These are phyloP conservation scores for Malurus splendens DNA, from an alignment of 2,797 vertebrate genomes.

Conservation along the genomic window DNA sequence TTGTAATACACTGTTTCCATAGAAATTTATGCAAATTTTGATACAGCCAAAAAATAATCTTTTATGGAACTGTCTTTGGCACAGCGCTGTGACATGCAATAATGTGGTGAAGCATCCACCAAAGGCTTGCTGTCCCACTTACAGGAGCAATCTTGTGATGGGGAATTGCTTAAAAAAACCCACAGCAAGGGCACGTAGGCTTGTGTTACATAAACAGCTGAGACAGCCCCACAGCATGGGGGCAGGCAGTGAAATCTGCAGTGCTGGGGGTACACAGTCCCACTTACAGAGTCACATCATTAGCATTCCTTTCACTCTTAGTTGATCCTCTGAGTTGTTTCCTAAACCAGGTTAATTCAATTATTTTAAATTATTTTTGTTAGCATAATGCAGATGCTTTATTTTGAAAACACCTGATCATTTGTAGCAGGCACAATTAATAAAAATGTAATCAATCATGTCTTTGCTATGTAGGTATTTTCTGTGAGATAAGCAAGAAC, in stretches of 20 bases:
- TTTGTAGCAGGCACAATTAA: background rate
- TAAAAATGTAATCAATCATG: background rate
- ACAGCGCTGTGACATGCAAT: conserved; percentile 34
- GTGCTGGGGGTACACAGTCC: background rate
- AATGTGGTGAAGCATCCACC: conserved; percentile 34
- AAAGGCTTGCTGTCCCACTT: conserved; percentile 37
- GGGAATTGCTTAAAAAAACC: background rate
- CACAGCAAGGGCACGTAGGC: background rate
- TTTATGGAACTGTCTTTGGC: conserved; percentile 51
- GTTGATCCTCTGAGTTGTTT: background rate
- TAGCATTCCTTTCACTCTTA: background rate
- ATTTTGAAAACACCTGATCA: background rate
- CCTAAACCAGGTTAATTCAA: background rate
- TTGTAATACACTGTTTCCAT: conserved; percentile 74
- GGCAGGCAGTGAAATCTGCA: background rate
- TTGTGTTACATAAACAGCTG: conserved; percentile 17
- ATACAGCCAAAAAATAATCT: conserved; percentile 50
- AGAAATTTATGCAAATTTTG: conserved; percentile 77
- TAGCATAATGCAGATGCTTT: background rate
- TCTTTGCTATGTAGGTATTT: background rate
- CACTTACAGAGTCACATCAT: background rate
- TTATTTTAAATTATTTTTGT: background rate
- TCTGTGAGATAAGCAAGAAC: background rate
- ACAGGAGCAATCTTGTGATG: background rate
- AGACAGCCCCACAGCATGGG: background rate